Evolutionary conservation across 2,888 invertebrate species (phyloP), one percentile per base, ranked within the genome.

Genomic region (Trissolcus japonicus): DNA sequence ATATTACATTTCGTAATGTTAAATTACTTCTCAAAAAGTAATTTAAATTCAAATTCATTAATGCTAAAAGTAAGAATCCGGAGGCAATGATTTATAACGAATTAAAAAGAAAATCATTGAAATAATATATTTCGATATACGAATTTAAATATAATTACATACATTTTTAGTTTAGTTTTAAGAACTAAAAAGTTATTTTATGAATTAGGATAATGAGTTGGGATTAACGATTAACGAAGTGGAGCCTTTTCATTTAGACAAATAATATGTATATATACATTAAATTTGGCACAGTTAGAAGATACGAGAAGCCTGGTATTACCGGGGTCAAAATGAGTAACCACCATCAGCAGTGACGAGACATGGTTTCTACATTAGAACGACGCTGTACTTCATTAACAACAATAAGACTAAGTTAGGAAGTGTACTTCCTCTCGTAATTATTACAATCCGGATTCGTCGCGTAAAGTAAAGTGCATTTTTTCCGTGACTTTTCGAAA

Each of bases 281-380:
- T 65, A 43, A 60, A 71, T 76, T 66, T 68, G 68, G 61, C 63
- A 60, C 35, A 74, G 65, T 72, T 60, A 63, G 29, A 35, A 54
- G 41, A 51, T 51, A 55, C 29, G 57, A 62, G 62, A 77, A 77
- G 71, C 68, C 65, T 68, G 50, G 74, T 65, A 72, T 79, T 75
- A 77, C 75, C 72, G 68, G 72, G 75, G 79, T 79, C 77, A 77
- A 77, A 77, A 72, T 61, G 75, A 72, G 71, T 75, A 79, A 75
- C 71, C 65, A 67, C 61, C 68, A 65, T 71, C 69, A 50, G 50
- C 72, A 72, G 75, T 72, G 62, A 73, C 79, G 80, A 78, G 81
- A 89, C 88, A 89, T 76, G 88, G 80, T 87, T 88, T 86, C 86
- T 87, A 86, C 88, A 89, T 89, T 89, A 89, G 86, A 86, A 84